Base-by-base conservation (phyloP, 2,797 vertebrate genomes). In the Mergus octosetaceus region DNA sequence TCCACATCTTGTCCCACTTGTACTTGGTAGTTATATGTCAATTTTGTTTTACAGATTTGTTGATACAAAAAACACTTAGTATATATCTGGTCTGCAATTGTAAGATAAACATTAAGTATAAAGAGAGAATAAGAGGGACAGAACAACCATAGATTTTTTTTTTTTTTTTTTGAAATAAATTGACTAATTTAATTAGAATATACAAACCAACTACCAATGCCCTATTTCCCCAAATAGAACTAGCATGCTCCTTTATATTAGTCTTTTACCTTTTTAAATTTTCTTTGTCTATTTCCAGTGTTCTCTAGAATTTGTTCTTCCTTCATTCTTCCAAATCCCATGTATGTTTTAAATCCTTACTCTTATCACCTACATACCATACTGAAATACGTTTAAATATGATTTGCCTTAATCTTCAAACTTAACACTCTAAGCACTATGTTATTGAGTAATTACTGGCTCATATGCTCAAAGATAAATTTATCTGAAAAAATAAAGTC, bases 401-500 rank as follows among this genome's bases (percentile, higher is more conserved):
- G 16, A 92, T 95, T 96, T 91, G 39, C 91, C 71, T 93, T 89
- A 85, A 94, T 79, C 76, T 95, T 81, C 84, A 88, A 47, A 20
- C 73, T 54, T 95, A 82, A 93, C 73, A 64, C 70, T 94, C 85
- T n/a, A n/a, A 96, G 56, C 82, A 81, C 10, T 57, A 70, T 65
- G 39, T 77, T 93, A 75, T 78, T 92, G 78, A 94, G 77, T 51
- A 92, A 41, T 76, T 86, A 54, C 49, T 93, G 89, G 45, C 51
- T 97, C 81, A 87, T 95, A 95, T 89, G 10, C 90, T 96, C 53
- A 88, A 80, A 93, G 34, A 89, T 68, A 92, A 54, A 95, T 85
- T 96, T 96, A 94, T 94, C 91, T 94, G 74, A 96, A 97, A 87
- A 95, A 94, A 84, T 95, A 43, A 79, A 38, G 62, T 91, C 39